Conservation (phyloP, 2,113 vertebrate species). For the Hypomesus transpacificus region DNA sequence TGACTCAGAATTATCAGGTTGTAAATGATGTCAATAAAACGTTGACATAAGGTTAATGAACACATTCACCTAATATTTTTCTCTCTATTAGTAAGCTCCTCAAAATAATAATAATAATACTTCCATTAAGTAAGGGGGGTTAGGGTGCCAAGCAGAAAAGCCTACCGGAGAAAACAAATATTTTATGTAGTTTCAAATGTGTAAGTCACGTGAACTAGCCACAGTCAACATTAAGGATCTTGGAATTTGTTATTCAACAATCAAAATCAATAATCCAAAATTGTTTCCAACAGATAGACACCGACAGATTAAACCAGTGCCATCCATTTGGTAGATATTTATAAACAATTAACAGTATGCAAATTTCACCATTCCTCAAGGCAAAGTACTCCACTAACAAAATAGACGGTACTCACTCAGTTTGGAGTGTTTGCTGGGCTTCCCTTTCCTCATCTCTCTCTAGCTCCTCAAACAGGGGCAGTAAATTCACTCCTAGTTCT, state of each 20-base stretch:
- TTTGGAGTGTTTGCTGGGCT: conserved; percentile 26
- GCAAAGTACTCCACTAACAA: not conserved
- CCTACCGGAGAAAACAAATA: too few species aligned
- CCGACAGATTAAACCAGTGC: too few species aligned
- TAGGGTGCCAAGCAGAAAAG: too few species aligned
- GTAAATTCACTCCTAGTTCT: conserved; percentile 35
- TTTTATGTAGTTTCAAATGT: too few species aligned
- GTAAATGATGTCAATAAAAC: too few species aligned
- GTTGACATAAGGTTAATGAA: too few species aligned
- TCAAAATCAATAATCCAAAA: not conserved
- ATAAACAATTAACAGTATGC: not conserved
- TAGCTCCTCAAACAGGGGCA: not conserved
- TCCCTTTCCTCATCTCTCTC: conserved; percentile 25
- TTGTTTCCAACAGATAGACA: not conserved
- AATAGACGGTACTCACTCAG: conserved; percentile 54
- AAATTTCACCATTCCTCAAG: not conserved
- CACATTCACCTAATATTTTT: too few species aligned
- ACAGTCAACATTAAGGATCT: not conserved
- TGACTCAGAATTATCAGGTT: too few species aligned
- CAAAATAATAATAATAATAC: too few species aligned
- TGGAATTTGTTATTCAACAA: not conserved
- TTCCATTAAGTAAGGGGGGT: too few species aligned
- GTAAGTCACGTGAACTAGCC: not conserved
- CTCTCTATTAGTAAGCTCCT: too few species aligned
- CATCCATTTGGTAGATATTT: conserved; percentile 4